Conservation (phyloP, 35 echinoderm and acorn worm genomes). For the Apostichopus californicus region DNA sequence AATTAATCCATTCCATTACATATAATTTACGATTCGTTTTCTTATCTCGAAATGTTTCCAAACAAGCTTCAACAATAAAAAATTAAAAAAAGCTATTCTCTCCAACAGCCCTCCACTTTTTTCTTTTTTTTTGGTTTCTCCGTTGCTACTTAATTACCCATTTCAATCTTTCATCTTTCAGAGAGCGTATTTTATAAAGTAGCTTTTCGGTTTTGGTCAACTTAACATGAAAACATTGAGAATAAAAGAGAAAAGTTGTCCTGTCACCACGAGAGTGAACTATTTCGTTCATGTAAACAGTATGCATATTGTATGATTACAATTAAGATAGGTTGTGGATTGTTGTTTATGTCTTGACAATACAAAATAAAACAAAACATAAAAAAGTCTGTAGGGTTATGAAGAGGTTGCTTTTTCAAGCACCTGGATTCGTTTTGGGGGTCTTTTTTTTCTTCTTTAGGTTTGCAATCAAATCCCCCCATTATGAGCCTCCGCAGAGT, state of each 20-base stretch:
- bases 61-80: neutral
- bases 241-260: neutral
- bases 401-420: neutral
- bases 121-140: neutral
- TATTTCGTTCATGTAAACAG: conserved; percentile 15
- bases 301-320: conserved; percentile 25
- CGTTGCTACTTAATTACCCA: neutral
- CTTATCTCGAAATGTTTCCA: neutral
- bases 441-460: neutral
- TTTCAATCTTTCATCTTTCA: neutral
- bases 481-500: neutral
- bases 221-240: neutral
- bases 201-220: neutral
- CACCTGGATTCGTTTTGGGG: neutral
- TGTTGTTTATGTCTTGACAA: conserved; percentile 20
- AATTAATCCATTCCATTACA: neutral
- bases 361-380: neutral
- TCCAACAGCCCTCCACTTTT: neutral
- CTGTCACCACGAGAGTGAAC: neutral
- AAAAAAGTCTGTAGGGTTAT: no score
- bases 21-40: neutral
- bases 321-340: neutral
- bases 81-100: neutral
- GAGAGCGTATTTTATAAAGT: neutral
- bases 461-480: neutral